Evolutionary conservation across 2,113 vertebrate genomes (phyloP).

Genomic region (Fukomys damarensis): DNA sequence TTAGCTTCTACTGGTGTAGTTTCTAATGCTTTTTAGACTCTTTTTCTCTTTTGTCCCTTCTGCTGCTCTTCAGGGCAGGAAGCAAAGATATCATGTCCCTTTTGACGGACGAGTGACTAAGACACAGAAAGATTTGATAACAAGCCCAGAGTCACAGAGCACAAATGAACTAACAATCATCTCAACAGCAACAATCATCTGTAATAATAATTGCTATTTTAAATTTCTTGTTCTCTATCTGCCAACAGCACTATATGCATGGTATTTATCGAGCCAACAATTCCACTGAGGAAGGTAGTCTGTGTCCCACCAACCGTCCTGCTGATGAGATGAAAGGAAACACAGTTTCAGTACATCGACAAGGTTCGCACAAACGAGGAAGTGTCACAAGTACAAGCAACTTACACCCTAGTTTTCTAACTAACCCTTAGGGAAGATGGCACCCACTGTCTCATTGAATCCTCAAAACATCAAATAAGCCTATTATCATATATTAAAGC

Average conservation of each 20-base stretch:
- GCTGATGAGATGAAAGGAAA: not conserved
- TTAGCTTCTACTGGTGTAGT: not conserved
- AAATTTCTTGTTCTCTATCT: not conserved
- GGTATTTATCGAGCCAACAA: not conserved
- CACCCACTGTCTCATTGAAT: not conserved
- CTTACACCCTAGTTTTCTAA: not conserved
- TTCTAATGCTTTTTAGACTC: not conserved
- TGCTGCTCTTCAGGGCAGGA: not conserved
- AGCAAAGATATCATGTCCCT: not conserved
- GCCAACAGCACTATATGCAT: not conserved
- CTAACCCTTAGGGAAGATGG: not conserved
- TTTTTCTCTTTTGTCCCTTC: not conserved
- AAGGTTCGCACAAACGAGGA: not conserved
- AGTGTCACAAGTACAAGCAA: too few species aligned
- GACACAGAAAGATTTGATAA: not conserved
- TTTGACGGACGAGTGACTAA: not conserved
- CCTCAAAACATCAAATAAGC: not conserved
- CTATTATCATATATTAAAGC: not conserved
- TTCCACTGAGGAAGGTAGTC: not conserved
- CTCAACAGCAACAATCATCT: not conserved
- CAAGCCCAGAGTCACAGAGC: not conserved
- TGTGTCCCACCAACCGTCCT: rapidly evolving
- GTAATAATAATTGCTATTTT: not conserved
- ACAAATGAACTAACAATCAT: not conserved
- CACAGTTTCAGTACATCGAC: rapidly evolving